Evolutionary conservation across 92 coral and sea anemone species (phyloP), one percentile per base, ranked within the genome.

Genomic region (Siderastrea radians): DNA sequence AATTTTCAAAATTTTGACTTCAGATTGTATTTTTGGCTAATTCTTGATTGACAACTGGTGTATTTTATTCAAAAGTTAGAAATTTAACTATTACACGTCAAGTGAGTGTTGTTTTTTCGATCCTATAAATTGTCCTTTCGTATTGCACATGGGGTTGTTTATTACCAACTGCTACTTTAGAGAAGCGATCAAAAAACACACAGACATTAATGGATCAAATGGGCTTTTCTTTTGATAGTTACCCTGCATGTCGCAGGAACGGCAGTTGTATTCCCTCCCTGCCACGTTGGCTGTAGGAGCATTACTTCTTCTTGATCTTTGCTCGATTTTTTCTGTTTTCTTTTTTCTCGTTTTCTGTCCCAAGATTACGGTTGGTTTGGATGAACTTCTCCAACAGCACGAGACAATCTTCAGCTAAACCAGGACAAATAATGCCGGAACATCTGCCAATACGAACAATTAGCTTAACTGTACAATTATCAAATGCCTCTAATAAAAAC

Each of bases 191-290:
- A n/a, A n/a, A n/a, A n/a, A n/a, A n/a, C n/a, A n/a, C n/a, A n/a
- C n/a, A n/a, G n/a, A n/a, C n/a, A n/a, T n/a, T n/a, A n/a, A n/a
- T n/a, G n/a, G n/a, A n/a, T 55, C 10, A 76, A 57, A 76, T 57
- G 68, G 7, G 68, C 68, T 16, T 57, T 55, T 12, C 80, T 59
- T 79, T 51, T 79, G 61, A 63, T 51, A 63, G 7, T 86, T 68
- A 86, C 90, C 72, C 90, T 86, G 76, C 90, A 77, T 57, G 90
- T 84, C 17, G 78, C 84, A 77, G 90, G 90, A 72, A 86, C 71
- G 71, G 76, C 90, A 66, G 58, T 86, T 79, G 54, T 15, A 77
- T 43, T 57, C 43, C 68, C 45, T 13, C 68, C 19, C 67, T 7
- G 68, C 73, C 50, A 50, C 84, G 61, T 63, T 13, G 58, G 63